Conservation (phyloP, 2,888 invertebrate genomes). For the Rhodophaea formosa region DNA sequence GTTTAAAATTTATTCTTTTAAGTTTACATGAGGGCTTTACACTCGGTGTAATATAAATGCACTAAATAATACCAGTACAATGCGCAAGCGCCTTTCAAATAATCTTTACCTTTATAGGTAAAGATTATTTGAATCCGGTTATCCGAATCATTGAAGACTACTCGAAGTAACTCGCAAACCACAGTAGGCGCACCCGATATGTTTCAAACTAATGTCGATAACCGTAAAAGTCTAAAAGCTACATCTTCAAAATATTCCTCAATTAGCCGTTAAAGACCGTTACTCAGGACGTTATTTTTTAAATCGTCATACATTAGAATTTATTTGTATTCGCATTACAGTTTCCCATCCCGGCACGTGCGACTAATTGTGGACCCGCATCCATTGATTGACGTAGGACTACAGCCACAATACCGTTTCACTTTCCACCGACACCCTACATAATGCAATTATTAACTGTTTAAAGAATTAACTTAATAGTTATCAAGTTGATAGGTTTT, state of each 20-base stretch:
- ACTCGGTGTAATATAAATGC: no score
- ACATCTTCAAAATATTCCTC: not conserved
- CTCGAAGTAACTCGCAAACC: no score
- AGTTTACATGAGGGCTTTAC: no score
- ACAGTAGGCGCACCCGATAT: no score
- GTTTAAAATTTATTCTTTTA: no score
- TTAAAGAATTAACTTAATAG: slow-evolving; percentile 23
- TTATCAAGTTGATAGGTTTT: slow-evolving; percentile 15
- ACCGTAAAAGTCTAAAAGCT: no score
- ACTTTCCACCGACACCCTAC: slow-evolving; percentile 43
- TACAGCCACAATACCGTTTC: slow-evolving; percentile 64
- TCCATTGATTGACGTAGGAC: slow-evolving; percentile 68
- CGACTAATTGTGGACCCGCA: slow-evolving; percentile 74
- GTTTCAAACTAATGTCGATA: no score
- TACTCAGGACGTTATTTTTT: slow-evolving; percentile 34
- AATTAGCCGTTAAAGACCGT: slow-evolving; percentile 20
- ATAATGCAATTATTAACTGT: slow-evolving; percentile 39
- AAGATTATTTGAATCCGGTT: no score
- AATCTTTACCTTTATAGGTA: no score
- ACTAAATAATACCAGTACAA: no score
- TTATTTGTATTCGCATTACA: slow-evolving; percentile 67
- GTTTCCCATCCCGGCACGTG: slow-evolving; percentile 69
- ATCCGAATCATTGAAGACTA: no score
- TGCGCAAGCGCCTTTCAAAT: no score
- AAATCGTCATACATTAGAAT: slow-evolving; percentile 63